phyloP scores from a whole-genome alignment of 2,888 invertebrate genomes.

The Microchrysa polita region DNA sequence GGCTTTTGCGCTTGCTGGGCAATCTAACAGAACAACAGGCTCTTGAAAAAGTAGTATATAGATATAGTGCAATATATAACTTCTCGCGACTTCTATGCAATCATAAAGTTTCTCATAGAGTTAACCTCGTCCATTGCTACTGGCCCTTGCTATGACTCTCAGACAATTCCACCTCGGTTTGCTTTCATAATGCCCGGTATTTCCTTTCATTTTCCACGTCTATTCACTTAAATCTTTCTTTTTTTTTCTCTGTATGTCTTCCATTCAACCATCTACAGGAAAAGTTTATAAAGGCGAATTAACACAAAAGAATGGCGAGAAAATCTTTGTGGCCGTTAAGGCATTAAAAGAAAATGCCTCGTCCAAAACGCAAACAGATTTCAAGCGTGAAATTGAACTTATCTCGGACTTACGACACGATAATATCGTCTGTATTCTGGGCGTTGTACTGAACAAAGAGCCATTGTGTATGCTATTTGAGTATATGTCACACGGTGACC shows the following conservation, averaged over 20 bases:
- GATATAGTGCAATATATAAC: too few species aligned
- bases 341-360: slow-evolving; percentile 93
- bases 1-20: not conserved
- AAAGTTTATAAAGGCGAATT: slow-evolving; percentile 97
- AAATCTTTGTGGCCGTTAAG: slow-evolving; percentile 89
- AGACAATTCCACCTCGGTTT: not conserved
- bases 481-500: slow-evolving; percentile 96
- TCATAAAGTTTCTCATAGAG: not conserved
- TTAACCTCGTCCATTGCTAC: not conserved
- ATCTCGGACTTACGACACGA: slow-evolving; percentile 95
- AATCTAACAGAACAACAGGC: not conserved
- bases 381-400: slow-evolving; percentile 91
- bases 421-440: slow-evolving; percentile 94
- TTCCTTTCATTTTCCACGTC: not conserved
- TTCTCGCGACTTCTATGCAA: too few species aligned
- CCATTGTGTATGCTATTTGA: slow-evolving; percentile 97
- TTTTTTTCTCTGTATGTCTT: slow-evolving; percentile 40
- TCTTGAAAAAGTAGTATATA: too few species aligned
- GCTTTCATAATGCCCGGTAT: too few species aligned
- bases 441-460: slow-evolving; percentile 88
- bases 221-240: slow-evolving; percentile 26
- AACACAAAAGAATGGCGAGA: slow-evolving; percentile 71
- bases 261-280: slow-evolving; percentile 65
- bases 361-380: slow-evolving; percentile 90
- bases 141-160: not conserved